A percentile compares a stretch with the other conserved stretches of the same genome.
These are phyloP conservation scores for Pandemis cinnamomeana DNA, from an alignment of 2,888 invertebrate species.

Conservation along the genomic window DNA sequence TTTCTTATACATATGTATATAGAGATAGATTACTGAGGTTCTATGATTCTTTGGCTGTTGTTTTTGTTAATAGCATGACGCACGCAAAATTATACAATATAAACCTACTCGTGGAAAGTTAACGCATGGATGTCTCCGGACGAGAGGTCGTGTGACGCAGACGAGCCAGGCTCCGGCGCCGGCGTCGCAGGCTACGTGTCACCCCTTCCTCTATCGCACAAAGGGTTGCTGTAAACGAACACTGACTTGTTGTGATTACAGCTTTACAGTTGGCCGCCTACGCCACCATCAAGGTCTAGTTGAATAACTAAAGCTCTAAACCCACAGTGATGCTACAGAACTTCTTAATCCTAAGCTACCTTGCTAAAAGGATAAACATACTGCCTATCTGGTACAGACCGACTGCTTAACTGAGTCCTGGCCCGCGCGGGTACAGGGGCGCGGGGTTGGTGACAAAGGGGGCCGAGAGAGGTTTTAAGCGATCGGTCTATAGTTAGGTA, in stretches of 20 bases:
- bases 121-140: too few species aligned
- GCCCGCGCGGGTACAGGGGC: too few species aligned
- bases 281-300: not conserved
- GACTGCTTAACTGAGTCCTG: too few species aligned
- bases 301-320: not conserved
- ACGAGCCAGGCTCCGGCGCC: not conserved
- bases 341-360: not conserved
- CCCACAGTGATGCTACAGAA: not conserved
- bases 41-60: too few species aligned
- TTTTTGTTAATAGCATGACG: too few species aligned
- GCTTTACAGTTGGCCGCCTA: constrained; percentile 11
- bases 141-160: not conserved
- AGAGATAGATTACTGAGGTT: too few species aligned
- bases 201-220: constrained; percentile 9
- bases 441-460: too few species aligned
- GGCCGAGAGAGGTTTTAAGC: too few species aligned
- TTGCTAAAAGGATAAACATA: too few species aligned
- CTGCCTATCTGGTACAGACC: too few species aligned
- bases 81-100: not conserved
- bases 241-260: constrained; percentile 15
- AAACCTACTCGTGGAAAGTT: not conserved
- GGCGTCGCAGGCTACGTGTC: not conserved
- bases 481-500: too few species aligned
- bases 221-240: constrained; percentile 11
- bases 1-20: too few species aligned